Conservation (phyloP, 2,113 vertebrate genomes). For the Syrmaticus mikado region DNA sequence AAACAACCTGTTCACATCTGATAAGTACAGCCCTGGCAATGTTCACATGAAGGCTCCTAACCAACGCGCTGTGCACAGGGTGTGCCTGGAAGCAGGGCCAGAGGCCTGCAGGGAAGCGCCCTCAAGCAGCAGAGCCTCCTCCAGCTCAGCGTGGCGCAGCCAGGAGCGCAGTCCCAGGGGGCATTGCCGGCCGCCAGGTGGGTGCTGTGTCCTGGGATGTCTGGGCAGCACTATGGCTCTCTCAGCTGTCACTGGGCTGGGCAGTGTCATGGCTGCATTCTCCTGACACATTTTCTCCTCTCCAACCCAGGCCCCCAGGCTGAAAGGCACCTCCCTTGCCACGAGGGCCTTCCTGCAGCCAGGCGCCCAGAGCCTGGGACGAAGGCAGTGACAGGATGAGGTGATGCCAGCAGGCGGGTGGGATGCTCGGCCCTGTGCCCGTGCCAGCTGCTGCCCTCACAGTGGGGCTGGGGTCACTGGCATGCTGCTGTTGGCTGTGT, state of each 20-base stretch:
- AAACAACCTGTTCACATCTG: fast-evolving
- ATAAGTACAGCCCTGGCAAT: neutral
- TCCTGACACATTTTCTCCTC: neutral
- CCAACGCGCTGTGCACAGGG: neutral
- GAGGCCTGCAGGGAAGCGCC: neutral
- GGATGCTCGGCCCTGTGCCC: fast-evolving
- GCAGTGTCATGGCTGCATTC: fast-evolving
- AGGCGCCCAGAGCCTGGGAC: neutral
- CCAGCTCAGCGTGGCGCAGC: neutral
- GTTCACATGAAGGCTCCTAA: neutral
- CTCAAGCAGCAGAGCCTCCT: neutral
- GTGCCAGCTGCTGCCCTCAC: fast-evolving
- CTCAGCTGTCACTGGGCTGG: fast-evolving
- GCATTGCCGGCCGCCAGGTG: neutral
- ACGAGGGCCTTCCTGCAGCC: neutral
- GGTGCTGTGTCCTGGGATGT: neutral
- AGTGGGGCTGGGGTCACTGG: neutral
- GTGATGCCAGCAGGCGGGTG: fast-evolving
- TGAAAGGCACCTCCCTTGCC: fast-evolving
- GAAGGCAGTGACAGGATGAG: neutral
- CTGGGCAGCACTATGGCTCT: neutral
- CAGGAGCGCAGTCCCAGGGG: neutral
- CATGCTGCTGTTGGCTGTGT: neutral
- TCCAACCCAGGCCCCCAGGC: neutral
- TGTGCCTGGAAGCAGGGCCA: neutral